Evolutionary conservation across 1,140 invertebrate genomes (phyloP), one percentile per base, ranked within the genome.

Genomic region (Whitmania pigra): DNA sequence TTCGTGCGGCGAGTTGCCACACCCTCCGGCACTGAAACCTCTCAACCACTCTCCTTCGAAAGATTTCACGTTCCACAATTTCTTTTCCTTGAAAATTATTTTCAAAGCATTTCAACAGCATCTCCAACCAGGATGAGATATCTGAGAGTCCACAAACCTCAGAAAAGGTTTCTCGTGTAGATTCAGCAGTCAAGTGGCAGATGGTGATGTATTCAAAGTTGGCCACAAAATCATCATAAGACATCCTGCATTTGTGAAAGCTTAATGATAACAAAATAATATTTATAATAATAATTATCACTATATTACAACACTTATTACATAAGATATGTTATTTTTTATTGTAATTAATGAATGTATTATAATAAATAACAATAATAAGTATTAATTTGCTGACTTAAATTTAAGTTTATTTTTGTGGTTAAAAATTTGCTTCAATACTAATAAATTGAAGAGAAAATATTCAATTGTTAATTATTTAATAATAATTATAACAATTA

Each of bases 11-110:
- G 74, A 20, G 70, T 80, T 80, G 11, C 80, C 80, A 74, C 79
- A 80, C 0, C 80, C 80, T 18, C 80, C 80, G 6, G 80, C 80
- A 15, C 78, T 81, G n/a, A 81, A 75, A 0, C 79, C 80, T 54
- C 75, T 74, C 9, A 80, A 76, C 80, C 80, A 81, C 0, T 77
- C 76, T 71, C 79, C 78, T 68, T 81, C 77, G 69, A 77, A 78
- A 11, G 77, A 71, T 7, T 76, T 77, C 53, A 78, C 78, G n/a
- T 77, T 75, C 80, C 80, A 81, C 27, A 77, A 71, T 40, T 76
- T 73, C 71, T 78, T 78, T 1, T 73, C 72, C 78, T 79, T 74
- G 17, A 22, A 31, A 60, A 63, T 29, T 27, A 71, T 53, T n/a
- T 20, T 25, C 9, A 6, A 27, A 20, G 22, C 18, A 22, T 31